Percentiles rank a stretch among this genome's conserved stretches.
Conservation (phyloP, 1,140 invertebrate genomes). For the Pseudomyrmex sp. region DNA sequence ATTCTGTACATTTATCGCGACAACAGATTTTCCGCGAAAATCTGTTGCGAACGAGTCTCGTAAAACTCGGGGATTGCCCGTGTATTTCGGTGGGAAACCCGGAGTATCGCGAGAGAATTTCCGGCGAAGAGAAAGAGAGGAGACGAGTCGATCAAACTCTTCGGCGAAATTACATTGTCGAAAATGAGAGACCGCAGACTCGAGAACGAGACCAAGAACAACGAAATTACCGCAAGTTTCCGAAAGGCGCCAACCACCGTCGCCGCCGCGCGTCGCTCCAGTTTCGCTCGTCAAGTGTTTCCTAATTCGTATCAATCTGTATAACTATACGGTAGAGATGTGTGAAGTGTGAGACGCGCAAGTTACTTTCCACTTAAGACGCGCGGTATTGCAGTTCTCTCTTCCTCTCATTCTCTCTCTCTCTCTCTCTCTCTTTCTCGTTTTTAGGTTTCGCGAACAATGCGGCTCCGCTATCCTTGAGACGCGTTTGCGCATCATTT, state of each 20-base stretch:
- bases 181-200: neutral
- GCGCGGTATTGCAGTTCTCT: neutral
- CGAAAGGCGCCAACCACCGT: neutral
- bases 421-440: too few species aligned
- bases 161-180: too few species aligned
- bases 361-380: slow-evolving; percentile 52
- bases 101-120: neutral
- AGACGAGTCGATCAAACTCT: slow-evolving; percentile 5
- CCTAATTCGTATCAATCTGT: slow-evolving; percentile 67
- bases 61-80: slow-evolving; percentile 5
- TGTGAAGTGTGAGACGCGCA: neutral
- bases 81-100: neutral
- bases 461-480: neutral
- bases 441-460: slow-evolving; percentile 47
- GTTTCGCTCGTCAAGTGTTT: slow-evolving; percentile 36
- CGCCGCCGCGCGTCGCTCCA: neutral
- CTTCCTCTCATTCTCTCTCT: too few species aligned
- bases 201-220: slow-evolving; percentile 46
- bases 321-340: slow-evolving; percentile 45
- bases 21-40: slow-evolving; percentile 40
- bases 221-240: slow-evolving; percentile 47
- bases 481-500: slow-evolving; percentile 21
- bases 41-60: neutral
- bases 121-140: neutral
- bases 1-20: slow-evolving; percentile 43